Evolutionary conservation across 2,113 vertebrate species (phyloP).

Genomic region (Mus pahari): DNA sequence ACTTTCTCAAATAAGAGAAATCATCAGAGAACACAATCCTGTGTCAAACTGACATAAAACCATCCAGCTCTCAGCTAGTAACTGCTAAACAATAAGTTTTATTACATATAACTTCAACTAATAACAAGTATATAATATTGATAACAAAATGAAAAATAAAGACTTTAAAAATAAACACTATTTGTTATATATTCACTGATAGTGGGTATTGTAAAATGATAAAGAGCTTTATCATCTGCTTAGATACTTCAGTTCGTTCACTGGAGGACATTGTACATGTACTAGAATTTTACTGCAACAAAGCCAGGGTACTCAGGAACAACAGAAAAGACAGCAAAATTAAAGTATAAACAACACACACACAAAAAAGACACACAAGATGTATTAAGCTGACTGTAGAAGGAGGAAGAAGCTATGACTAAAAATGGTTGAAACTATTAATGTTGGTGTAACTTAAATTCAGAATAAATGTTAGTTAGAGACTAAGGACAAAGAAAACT

Average conservation of each 20-base stretch:
- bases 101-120: neutral
- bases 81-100: neutral
- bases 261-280: neutral
- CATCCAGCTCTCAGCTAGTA: neutral
- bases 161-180: rapidly evolving
- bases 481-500: constrained; percentile 13
- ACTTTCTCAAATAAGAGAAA: neutral
- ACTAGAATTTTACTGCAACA: neutral
- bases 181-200: neutral
- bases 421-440: neutral
- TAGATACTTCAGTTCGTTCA: neutral
- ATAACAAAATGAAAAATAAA: neutral
- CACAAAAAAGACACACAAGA: no score
- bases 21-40: neutral
- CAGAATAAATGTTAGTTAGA: neutral
- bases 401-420: neutral
- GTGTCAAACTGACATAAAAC: neutral
- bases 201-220: neutral
- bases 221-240: neutral
- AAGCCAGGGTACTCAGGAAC: neutral
- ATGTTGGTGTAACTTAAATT: neutral
- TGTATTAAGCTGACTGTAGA: rapidly evolving
- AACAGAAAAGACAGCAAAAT: neutral
- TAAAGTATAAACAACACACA: no score
- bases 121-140: neutral